Conservation (phyloP, 2,888 invertebrate species). For the Drosophila leonis region DNA sequence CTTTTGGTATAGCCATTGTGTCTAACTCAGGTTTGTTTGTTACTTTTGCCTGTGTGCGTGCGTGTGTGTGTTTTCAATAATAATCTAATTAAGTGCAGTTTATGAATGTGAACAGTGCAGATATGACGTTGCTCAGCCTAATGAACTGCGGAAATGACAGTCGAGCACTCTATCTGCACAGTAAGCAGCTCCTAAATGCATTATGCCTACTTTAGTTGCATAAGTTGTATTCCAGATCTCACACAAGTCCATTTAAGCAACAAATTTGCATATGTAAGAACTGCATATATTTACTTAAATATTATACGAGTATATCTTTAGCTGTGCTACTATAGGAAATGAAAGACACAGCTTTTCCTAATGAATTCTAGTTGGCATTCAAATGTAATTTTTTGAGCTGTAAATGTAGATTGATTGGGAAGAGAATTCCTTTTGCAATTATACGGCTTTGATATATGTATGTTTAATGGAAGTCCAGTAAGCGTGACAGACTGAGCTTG, state of each 20-base stretch:
- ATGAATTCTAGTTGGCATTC: not conserved
- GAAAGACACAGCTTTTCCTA: not conserved
- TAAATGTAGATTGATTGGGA: not conserved
- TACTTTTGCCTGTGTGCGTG: constrained; percentile 33
- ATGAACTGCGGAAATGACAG: constrained; percentile 46
- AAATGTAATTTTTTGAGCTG: not conserved
- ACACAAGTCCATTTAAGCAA: not conserved
- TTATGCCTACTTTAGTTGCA: not conserved
- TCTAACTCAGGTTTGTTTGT: constrained; percentile 57
- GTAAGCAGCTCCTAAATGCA: constrained; percentile 6
- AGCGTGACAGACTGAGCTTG: not conserved
- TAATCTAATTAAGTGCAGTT: constrained; percentile 74
- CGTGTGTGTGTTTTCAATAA: constrained; percentile 64
- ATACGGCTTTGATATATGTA: not conserved
- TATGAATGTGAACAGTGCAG: constrained; percentile 42
- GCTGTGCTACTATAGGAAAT: not conserved
- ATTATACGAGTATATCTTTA: not conserved
- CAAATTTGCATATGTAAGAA: not conserved
- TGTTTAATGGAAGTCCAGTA: not conserved
- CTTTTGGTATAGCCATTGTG: constrained; percentile 59
- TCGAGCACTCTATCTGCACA: constrained; percentile 10
- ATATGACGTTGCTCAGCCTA: constrained; percentile 30
- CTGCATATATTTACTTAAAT: not conserved
- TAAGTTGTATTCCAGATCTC: not conserved
- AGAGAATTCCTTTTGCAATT: not conserved